Base-by-base conservation (phyloP, 2,113 vertebrate species). In the Colinus virginianus region DNA sequence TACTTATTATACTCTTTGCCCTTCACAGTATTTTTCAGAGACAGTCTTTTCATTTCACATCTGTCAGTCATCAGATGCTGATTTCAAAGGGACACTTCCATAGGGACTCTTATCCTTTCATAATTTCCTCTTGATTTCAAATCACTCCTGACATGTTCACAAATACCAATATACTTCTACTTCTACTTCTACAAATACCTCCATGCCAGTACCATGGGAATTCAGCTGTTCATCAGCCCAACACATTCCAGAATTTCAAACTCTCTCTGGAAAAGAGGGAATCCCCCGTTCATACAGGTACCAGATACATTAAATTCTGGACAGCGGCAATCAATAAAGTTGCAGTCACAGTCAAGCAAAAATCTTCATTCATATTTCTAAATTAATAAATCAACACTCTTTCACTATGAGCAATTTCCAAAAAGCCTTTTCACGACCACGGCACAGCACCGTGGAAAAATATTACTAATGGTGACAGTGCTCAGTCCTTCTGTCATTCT, bases 31-130 rank as follows among this genome's bases (percentile, higher is more conserved):
- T 32, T 95, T 90, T 93, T 69, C 74, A 11, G 87, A 77, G 64
- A 40, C 18, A 38, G 74, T 15, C 82, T 78, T 87, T 95, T 95
- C 80, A 92, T 67, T 92, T 96, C 89, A 84, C 51, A 82, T 84
- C 93, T 91, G 79, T 96, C 94, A 96, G 64, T 93, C 86, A 95
- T 90, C 84, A 93, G 66, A 51, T 70, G 61, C 71, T 72, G 70
- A 93, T 83, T 94, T 81, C 91, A 94, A 96, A 90, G 89, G 78
- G 93, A 82, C 84, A 51, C 30, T 89, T 95, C 84, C 89, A 92
- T 2, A 78, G 80, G 72, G 90, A 90, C 88, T 80, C 89, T 77
- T 36, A 90, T 7, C 75, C 89, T 92, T 91, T 85, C 82, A 70
- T 51, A 70, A 89, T 63, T 90, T 91, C 78, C 51, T 76, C 61